phyloP scores from a whole-genome alignment of 2,113 vertebrate species.

The Pithys albifrons region DNA sequence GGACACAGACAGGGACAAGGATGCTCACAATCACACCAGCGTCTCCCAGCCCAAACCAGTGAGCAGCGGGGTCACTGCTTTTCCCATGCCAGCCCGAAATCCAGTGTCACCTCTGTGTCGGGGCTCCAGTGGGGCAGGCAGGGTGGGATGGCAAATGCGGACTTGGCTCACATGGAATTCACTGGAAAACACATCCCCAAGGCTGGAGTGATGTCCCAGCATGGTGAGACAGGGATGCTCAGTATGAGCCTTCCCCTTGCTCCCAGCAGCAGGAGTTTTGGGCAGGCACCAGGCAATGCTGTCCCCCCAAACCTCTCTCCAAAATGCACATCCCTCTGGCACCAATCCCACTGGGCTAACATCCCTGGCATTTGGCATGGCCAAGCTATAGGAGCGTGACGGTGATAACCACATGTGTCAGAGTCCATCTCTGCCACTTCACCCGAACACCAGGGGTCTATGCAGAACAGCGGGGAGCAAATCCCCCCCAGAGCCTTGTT shows the following conservation, averaged over 20 bases:
- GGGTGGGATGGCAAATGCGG: fast-evolving
- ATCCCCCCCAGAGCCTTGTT: not conserved
- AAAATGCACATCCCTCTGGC: not conserved
- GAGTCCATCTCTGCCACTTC: not conserved
- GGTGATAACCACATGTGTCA: not conserved
- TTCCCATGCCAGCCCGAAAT: not conserved
- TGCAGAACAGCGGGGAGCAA: not conserved
- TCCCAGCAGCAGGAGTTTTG: not conserved
- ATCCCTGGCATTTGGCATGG: not conserved
- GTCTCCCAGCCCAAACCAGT: not conserved
- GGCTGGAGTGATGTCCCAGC: fast-evolving
- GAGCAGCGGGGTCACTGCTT: fast-evolving
- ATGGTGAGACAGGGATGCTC: not conserved
- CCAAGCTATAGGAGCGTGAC: fast-evolving
- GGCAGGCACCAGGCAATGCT: not conserved
- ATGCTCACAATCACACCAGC: not conserved
- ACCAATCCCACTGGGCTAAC: not conserved
- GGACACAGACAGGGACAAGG: not conserved
- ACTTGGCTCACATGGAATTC: not conserved
- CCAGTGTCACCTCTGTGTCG: fast-evolving
- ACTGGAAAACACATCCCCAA: not conserved
- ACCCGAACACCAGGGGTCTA: fast-evolving
- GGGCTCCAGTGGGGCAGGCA: fast-evolving
- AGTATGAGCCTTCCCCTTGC: not conserved
- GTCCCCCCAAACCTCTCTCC: not conserved